Base-by-base conservation (phyloP, 2,113 vertebrate species). In the Polypterus bichir region DNA sequence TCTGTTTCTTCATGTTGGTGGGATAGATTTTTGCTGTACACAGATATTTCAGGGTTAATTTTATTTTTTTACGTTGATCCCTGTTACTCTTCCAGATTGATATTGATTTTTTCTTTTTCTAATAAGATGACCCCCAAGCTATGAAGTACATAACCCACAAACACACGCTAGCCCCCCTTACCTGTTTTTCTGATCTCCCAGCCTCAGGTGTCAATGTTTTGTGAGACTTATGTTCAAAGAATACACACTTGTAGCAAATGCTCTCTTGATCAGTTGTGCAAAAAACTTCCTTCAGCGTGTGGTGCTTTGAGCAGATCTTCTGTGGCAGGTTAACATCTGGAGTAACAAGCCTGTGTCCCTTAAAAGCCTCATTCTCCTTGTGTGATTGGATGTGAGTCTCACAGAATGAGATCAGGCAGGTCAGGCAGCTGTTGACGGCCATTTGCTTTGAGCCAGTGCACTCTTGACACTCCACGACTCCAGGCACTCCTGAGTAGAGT, bases 401-500 rank as follows among this genome's bases (percentile, higher is more conserved):
- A n/a, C 57, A 65, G 49, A 51, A 65, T 2, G 89, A 93, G 63
- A 91, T 85, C 69, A 77, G 74, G 66, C 88, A 92, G 47, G 84
- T 79, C 44, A 91, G 80, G 65, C 89, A 94, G 46, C 85, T 87
- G 62, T 74, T 88, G 54, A 81, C 72, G 2, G 88, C 88, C 47
- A 44, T 11, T 54, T 54, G 44, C 52, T 62, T 62, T 7, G 49
- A 54, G 5, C 51, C 61, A 46, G 51, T 62, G 52, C 61, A 62
- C 51, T 46, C 48, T 9, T 62, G 51, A 3, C 61, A 62, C 45
- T 49, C 46, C 9, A 60, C 59, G 2, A 44, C n/a, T 4, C 48
- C 48, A 44, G 47, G 47, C 1, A 27, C 27, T 27, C 27, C 27
- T 27, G 27, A 27, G 27, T 27, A 27, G 1, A 2, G 27, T 27